Conservation (phyloP, 2,113 vertebrate species). For the Ivindomyrus marchei region DNA sequence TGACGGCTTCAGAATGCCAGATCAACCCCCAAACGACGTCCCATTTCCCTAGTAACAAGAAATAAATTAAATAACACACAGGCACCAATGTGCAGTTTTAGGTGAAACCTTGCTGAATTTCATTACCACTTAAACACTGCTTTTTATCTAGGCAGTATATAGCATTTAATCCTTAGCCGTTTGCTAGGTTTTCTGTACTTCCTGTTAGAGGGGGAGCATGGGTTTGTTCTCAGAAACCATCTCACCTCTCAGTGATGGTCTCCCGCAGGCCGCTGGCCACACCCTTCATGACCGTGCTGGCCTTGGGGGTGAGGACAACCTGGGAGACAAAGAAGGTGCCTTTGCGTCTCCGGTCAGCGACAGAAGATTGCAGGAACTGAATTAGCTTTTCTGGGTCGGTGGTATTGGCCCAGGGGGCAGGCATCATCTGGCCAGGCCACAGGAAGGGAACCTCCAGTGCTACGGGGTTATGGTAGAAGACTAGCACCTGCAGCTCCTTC, state of each 20-base stretch:
- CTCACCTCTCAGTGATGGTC: constrained; percentile 92
- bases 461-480: constrained; percentile 95
- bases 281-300: constrained; percentile 93
- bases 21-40: constrained; percentile 22
- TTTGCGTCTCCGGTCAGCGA: constrained; percentile 90
- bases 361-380: constrained; percentile 88
- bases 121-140: not conserved
- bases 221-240: constrained; percentile 18
- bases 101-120: not conserved
- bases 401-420: constrained; percentile 92
- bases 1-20: constrained; percentile 10
- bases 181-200: not conserved
- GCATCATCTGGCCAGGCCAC: constrained; percentile 99
- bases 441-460: constrained; percentile 90
- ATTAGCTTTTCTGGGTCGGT: constrained; percentile 94
- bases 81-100: not conserved
- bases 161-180: not conserved
- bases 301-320: constrained; percentile 94
- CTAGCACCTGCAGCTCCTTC: constrained; percentile 88
- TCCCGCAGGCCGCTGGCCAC: constrained; percentile 93
- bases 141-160: not conserved
- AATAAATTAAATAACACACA: constrained; percentile 12
- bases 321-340: constrained; percentile 96
- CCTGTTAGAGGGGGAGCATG: not conserved
- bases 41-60: constrained; percentile 7